Conservation (phyloP, 2,113 vertebrate genomes). For the Phalacrocorax brasilianus region DNA sequence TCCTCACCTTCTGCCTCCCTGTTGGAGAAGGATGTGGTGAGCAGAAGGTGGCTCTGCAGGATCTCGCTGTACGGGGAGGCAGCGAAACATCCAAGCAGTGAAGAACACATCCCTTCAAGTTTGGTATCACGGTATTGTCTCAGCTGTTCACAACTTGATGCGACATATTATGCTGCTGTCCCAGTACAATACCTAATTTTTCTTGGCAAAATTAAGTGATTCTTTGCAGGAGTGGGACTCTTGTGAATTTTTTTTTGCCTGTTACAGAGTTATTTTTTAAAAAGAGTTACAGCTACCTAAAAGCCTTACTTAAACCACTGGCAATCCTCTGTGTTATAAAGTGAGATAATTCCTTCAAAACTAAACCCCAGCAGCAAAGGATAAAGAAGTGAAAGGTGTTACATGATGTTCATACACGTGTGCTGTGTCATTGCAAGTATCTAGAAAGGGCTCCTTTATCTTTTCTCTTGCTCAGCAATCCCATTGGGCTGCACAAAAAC, state of each 20-base stretch:
- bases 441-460: conserved; percentile 25
- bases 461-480: conserved; percentile 18
- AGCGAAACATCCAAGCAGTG: background rate
- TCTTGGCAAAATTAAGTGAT: background rate
- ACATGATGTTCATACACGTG: background rate
- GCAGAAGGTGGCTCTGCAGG: background rate
- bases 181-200: background rate
- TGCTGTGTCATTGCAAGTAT: background rate
- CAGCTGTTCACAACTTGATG: background rate
- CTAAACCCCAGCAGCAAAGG: background rate
- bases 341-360: conserved; percentile 30
- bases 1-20: background rate
- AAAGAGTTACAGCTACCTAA: background rate
- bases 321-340: background rate
- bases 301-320: background rate
- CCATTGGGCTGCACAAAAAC: background rate
- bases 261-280: background rate
- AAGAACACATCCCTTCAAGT: background rate
- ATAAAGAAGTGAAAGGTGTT: background rate
- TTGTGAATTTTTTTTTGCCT: background rate
- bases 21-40: background rate
- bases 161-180: background rate
- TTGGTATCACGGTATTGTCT: background rate
- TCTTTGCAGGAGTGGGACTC: background rate
- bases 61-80: background rate